A percentile compares a stretch with the other conserved stretches of the same genome.
These are phyloP conservation scores for Hypsopygia costalis DNA, from an alignment of 2,888 invertebrate species.

Conservation along the genomic window DNA sequence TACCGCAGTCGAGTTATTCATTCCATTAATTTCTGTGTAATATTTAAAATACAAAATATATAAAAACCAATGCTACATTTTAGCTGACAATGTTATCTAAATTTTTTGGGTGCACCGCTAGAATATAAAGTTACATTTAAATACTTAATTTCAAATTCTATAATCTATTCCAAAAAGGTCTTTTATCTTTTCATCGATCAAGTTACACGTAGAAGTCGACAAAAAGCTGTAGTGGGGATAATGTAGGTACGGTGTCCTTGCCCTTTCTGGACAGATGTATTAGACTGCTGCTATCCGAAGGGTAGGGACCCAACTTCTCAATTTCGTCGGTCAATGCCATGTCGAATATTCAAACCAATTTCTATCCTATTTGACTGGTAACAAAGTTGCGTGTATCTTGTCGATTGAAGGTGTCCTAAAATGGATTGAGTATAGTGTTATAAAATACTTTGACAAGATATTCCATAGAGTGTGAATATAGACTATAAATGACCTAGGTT, in stretches of 20 bases:
- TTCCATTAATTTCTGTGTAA: too few relatives aligned
- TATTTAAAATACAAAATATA: too few relatives aligned
- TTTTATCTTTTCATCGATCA: background rate
- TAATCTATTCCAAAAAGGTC: background rate
- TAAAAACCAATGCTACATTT: too few relatives aligned
- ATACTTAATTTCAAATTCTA: slow-evolving; percentile 2
- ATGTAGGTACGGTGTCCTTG: background rate
- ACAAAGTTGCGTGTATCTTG: background rate
- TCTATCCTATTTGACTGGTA: background rate
- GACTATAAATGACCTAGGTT: too few relatives aligned
- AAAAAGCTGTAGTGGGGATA: background rate
- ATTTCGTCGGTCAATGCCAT: background rate
- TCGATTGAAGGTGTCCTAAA: too few relatives aligned
- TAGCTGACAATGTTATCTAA: too few relatives aligned
- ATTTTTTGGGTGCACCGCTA: background rate
- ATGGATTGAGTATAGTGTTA: too few relatives aligned
- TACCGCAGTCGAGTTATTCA: too few relatives aligned
- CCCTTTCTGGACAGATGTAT: slow-evolving; percentile 9
- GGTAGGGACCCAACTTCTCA: slow-evolving; percentile 9
- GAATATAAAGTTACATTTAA: background rate
- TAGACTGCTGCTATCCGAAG: slow-evolving; percentile 10
- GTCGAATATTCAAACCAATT: background rate
- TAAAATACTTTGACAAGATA: too few relatives aligned
- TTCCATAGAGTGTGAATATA: too few relatives aligned
- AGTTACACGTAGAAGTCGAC: background rate